phyloP scores from a whole-genome alignment of 2,797 vertebrate species.

The Chlorospingus semifuscus region DNA sequence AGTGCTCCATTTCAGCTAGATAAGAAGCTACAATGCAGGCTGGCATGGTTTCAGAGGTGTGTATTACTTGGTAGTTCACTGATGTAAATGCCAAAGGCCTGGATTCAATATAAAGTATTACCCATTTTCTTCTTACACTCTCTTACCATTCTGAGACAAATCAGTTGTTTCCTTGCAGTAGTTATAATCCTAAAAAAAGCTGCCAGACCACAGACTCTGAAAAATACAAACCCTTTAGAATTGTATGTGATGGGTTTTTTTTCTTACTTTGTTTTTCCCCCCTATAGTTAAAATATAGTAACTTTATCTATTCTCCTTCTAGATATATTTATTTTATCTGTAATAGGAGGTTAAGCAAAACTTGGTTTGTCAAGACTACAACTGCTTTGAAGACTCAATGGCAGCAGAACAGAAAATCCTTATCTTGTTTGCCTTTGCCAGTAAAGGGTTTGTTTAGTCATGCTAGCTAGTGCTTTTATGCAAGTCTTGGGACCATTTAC shows the following conservation, averaged over 20 bases:
- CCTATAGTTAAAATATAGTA: not conserved
- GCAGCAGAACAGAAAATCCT: slow-evolving; percentile 26
- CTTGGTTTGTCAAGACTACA: not conserved
- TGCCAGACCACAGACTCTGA: not conserved
- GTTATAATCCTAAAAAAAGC: not conserved
- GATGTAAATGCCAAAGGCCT: not conserved
- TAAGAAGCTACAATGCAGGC: not conserved
- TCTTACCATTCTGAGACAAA: not conserved
- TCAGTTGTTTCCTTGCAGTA: not conserved
- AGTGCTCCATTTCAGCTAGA: not conserved
- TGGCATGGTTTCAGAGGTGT: not conserved
- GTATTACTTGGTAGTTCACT: not conserved
- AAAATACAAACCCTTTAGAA: not conserved
- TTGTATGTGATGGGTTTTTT: not conserved
- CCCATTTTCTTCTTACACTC: not conserved
- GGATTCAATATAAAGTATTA: not conserved
- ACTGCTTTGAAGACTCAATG: slow-evolving; percentile 3
- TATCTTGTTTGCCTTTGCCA: slow-evolving; percentile 48
- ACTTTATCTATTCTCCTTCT: not conserved
- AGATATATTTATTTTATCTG: not conserved
- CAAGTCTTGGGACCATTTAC: slow-evolving; percentile 19
- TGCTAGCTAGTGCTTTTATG: not conserved
- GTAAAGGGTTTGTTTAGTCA: not conserved
- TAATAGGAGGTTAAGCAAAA: not conserved
- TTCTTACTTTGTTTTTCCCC: not conserved